Percentiles rank a stretch among this genome's conserved stretches.
phyloP scores from a whole-genome alignment of 2,888 invertebrate species.

The Drosophila nr. perissopoda region DNA sequence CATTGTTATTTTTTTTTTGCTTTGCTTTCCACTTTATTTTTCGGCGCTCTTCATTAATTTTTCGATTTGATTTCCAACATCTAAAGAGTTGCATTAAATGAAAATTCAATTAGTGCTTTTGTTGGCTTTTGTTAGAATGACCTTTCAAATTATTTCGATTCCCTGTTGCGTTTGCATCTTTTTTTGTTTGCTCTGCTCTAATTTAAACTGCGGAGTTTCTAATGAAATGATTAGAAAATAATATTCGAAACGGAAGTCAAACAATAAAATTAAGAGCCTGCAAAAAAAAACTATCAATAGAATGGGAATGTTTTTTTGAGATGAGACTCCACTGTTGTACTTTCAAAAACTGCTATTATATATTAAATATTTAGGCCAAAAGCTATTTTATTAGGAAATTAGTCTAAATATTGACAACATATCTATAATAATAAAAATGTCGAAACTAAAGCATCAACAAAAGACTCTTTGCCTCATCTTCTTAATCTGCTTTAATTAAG shows the following conservation, averaged over 20 bases:
- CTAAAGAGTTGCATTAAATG: constrained; percentile 56
- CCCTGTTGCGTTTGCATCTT: not conserved
- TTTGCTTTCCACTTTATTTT: constrained; percentile 52
- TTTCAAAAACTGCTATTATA: not conserved
- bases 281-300: not conserved
- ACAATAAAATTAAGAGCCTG: not conserved
- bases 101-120: constrained; percentile 65
- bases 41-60: constrained; percentile 61
- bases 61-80: constrained; percentile 44
- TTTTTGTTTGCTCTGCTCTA: constrained; percentile 2
- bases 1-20: constrained; percentile 49
- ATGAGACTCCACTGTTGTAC: not conserved
- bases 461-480: not conserved
- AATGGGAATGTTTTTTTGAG: not conserved
- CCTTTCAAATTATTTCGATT: constrained; percentile 7
- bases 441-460: not conserved
- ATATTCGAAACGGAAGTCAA: not conserved
- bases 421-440: not conserved
- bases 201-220: constrained; percentile 17
- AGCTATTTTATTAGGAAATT: not conserved
- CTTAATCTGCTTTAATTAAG: not conserved
- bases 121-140: constrained; percentile 15
- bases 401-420: not conserved
- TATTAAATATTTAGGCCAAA: no score
- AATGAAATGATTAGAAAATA: constrained; percentile 11